Evolutionary conservation across 2,888 invertebrate genomes (phyloP), one percentile per base, ranked within the genome.

Genomic region (Phengaris alcon): DNA sequence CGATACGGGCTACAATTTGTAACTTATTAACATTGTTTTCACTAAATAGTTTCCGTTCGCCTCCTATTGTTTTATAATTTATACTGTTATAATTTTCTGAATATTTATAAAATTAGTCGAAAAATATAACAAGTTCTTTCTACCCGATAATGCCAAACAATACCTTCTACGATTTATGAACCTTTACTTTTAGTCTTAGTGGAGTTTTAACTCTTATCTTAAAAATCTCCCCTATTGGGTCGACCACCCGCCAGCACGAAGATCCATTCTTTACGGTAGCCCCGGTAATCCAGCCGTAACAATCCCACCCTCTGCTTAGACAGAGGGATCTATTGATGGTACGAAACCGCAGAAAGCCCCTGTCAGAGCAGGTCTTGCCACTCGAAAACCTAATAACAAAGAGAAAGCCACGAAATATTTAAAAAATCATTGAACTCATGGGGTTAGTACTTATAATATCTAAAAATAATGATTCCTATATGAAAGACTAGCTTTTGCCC

Each of bases 1-100:
- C 77, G 84, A 85, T 85, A 85, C 84, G 87, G 86, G 82, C 79
- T 70, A 75, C 77, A 77, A 79, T 81, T 80, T 79, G 79, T 80
- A 77, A 78, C 78, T 80, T 80, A 81, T 81, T 80, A 80, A 81
- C 72, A 13, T 72, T 54, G 72, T 72, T 35, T 72, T 72, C 13
- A 72, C 52, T 44, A 72, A 72, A 52, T 35, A 54, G 52, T 72
- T 72, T 72, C 52, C 52, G 44, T 64, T 64, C 35, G 35, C 64
- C 2, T 64, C 64, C 64, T 64, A 22, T 64, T 64, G 35, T 64
- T 64, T 64, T 44, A 64, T 64, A 64, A 64, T 64, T 64, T 35
- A 52, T 52, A 44, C 35, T 35, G 35, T 9, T 64, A 64, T 44
- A 10, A 64, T 44, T 35, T 64, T 64, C 35, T 64, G 64, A 64